Evolutionary conservation across 1,140 invertebrate genomes (phyloP).

Genomic region (Eurytemora carolleeae): DNA sequence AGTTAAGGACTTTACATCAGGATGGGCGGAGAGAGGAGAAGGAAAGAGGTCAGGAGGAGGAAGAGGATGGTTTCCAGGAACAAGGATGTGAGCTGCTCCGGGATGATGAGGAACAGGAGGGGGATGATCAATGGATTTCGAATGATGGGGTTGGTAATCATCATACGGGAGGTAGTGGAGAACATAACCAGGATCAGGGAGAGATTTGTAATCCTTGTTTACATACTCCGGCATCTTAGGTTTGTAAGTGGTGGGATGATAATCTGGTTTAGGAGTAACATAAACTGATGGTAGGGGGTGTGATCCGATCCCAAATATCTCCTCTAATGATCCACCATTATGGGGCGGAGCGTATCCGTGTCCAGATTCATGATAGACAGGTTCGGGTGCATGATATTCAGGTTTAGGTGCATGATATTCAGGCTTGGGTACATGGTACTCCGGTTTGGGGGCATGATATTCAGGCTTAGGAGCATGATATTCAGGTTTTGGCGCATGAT

Average conservation of each 20-base stretch:
- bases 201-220: not conserved
- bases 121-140: not conserved
- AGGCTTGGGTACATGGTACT: not conserved
- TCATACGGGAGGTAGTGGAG: constrained; percentile 11
- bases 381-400: not conserved
- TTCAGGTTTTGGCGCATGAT: not conserved
- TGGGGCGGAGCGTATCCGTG: constrained; percentile 1
- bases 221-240: constrained; percentile 6
- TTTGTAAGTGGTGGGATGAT: constrained; percentile 1
- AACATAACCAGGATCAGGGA: not conserved
- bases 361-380: not conserved
- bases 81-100: constrained; percentile 5
- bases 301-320: not conserved
- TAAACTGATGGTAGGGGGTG: not conserved
- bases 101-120: not conserved
- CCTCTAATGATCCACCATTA: constrained; percentile 7
- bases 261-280: not conserved
- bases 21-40: not conserved
- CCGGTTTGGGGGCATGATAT: not conserved
- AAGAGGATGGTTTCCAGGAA: not conserved
- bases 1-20: too few species aligned
- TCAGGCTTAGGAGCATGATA: constrained; percentile 12
- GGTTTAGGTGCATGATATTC: constrained; percentile 8
- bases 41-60: not conserved
- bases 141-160: constrained; percentile 4